phyloP scores from a whole-genome alignment of 2,113 vertebrate species.

The Scolopax mira region DNA sequence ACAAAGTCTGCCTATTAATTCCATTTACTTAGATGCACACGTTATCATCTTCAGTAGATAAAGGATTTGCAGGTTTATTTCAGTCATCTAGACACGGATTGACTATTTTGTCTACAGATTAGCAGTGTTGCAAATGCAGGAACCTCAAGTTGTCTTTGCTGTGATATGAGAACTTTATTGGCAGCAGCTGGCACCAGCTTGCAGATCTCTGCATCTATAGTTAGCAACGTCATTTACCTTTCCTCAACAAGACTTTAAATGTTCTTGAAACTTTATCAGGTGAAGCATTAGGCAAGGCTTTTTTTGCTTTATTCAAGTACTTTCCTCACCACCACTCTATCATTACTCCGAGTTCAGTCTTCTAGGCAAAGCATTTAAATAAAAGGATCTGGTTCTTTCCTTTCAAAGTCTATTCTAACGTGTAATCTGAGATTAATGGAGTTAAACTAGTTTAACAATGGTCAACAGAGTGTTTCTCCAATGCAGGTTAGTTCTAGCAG shows the following conservation, averaged over 20 bases:
- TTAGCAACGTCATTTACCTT: background rate
- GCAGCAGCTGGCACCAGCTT: background rate
- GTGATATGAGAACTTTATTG: background rate
- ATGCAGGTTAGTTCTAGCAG: background rate
- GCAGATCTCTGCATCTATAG: background rate
- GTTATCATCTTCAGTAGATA: background rate
- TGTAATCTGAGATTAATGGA: fast-evolving
- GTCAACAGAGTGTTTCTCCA: background rate
- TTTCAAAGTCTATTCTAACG: background rate
- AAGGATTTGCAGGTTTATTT: background rate
- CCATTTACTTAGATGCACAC: background rate
- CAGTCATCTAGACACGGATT: background rate
- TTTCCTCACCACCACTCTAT: background rate
- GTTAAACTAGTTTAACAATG: background rate
- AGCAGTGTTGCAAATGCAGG: background rate
- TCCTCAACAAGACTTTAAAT: background rate
- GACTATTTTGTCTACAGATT: background rate
- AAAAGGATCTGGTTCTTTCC: background rate
- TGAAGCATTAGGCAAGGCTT: background rate
- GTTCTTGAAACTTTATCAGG: background rate
- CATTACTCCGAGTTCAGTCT: fast-evolving
- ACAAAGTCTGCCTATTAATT: background rate
- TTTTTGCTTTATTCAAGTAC: background rate
- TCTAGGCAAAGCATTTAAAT: background rate
- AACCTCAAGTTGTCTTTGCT: constrained; percentile 17